Evolutionary conservation across 2,113 vertebrate genomes (phyloP), one percentile per base, ranked within the genome.

Genomic region (Pteruthius melanotis): DNA sequence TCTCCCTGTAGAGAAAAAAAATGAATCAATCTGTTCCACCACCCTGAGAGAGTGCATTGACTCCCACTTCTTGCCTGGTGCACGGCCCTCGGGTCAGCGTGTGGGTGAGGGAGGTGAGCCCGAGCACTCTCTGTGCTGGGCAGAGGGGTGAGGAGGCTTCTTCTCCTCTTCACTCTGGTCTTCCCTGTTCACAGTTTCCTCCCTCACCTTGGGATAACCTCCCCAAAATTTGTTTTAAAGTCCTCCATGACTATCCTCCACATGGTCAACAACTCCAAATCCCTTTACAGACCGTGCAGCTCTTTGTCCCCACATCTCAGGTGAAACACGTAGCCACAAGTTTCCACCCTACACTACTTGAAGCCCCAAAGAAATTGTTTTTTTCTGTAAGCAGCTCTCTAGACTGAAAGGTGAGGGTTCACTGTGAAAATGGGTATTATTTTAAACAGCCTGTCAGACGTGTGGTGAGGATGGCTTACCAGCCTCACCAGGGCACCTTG

Each of bases 61-160:
- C 15, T 63, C 21, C 30, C 17, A 12, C 7, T 20, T 35, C 30
- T 44, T 24, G n/a, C 24, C 50, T n/a, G 30, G 12, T 26, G 35
- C 57, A 15, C 24, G 37, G 60, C 10, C 22, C 44, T 2, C 15
- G 24, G 59, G 27, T 47, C 30, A 27, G 31, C 0, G 15, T 20
- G 28, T 1, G 20, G 28, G 31, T 19, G 37, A 84, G 37, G 27
- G 8, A 56, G 40, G 15, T 31, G 59, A 71, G 35, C 13, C 26
- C 0, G 0, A 78, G 24, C 19, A 20, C 5, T 21, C 16, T 65
- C 28, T 1, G 0, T 4, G 4, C 16, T 9, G 35, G 45, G 13
- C n/a, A 69, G 35, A 17, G 6, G 2, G 17, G 5, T 15, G 24
- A 71, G 76, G 76, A 3, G 3, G 19, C 15, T 76, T 49, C 19